A percentile compares a stretch with the other conserved stretches of the same genome.
phyloP scores from a whole-genome alignment of 2,113 vertebrate genomes.

The Sebastes schlegelii region DNA sequence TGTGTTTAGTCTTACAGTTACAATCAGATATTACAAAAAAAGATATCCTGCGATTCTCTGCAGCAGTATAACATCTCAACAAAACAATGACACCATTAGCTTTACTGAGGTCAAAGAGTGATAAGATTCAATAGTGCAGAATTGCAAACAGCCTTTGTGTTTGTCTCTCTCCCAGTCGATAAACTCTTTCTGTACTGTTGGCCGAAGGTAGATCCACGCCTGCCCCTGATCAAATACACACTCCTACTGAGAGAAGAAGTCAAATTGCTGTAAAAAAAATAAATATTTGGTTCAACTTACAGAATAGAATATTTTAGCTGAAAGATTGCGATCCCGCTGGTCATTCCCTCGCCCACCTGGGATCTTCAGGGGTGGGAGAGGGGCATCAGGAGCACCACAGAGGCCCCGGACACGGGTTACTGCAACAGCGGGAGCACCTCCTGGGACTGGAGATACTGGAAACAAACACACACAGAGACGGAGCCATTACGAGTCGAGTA shows the following conservation, averaged over 20 bases:
- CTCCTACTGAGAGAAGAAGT: neutral
- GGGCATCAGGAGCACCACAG: constrained; percentile 99
- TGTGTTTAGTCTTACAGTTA: neutral
- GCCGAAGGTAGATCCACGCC: neutral
- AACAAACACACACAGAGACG: constrained; percentile 28
- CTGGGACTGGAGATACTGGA: constrained; percentile 84
- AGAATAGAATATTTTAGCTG: constrained; percentile 96
- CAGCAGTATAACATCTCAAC: neutral
- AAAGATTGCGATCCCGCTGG: constrained; percentile 99
- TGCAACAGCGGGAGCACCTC: constrained; percentile 91
- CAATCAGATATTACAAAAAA: neutral
- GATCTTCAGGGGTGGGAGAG: constrained; percentile 99
- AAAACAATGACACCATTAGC: neutral
- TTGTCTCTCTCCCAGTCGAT: neutral
- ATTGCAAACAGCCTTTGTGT: neutral
- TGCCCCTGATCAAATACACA: neutral
- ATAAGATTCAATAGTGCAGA: neutral
- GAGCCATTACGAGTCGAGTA: constrained; percentile 36
- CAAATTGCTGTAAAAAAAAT: neutral
- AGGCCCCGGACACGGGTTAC: constrained; percentile 99
- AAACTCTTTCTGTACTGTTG: neutral
- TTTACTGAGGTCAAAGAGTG: neutral
- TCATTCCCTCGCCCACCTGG: constrained; percentile 99
- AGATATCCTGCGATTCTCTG: neutral
- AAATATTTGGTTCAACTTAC: constrained; percentile 84